A percentile compares a stretch with the other conserved stretches of the same genome.
Evolutionary conservation across 2,888 invertebrate species (phyloP).

Genomic region (Erpobdella octoculata): DNA sequence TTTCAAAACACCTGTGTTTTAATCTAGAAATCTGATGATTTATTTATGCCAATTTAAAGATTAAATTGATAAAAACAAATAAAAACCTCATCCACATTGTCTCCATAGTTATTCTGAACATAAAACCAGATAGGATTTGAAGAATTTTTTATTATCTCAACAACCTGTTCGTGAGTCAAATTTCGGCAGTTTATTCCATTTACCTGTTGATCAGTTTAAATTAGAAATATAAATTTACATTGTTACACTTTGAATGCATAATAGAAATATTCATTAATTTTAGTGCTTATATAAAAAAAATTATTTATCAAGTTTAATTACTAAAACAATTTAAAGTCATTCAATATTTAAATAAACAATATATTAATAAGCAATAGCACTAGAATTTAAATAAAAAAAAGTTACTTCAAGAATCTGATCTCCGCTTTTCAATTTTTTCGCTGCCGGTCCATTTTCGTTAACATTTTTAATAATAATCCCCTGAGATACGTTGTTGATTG

Average conservation of each 20-base stretch:
- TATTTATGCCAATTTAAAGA: no score
- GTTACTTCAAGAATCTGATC: conserved; percentile 15
- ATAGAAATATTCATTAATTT: background rate
- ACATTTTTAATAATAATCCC: conserved; percentile 14
- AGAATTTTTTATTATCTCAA: conserved; percentile 83
- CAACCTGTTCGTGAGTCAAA: conserved; percentile 86
- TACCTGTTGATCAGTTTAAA: conserved; percentile 56
- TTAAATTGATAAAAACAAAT: no score
- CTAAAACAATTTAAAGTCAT: background rate
- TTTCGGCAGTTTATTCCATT: conserved; percentile 80
- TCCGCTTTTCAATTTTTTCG: background rate
- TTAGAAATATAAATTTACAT: background rate
- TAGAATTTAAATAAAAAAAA: background rate
- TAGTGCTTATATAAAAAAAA: background rate
- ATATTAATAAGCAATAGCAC: background rate
- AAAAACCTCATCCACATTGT: no score
- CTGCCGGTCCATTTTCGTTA: background rate
- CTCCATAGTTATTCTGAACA: no score
- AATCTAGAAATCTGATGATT: no score
- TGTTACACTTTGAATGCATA: background rate
- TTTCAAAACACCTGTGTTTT: no score
- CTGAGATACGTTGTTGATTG: background rate
- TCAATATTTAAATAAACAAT: background rate
- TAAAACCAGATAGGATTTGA: conserved; percentile 79
- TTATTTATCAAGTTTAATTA: no score